Conservation (phyloP, 2,888 invertebrate species). For the Rhogogaster chlorosoma region DNA sequence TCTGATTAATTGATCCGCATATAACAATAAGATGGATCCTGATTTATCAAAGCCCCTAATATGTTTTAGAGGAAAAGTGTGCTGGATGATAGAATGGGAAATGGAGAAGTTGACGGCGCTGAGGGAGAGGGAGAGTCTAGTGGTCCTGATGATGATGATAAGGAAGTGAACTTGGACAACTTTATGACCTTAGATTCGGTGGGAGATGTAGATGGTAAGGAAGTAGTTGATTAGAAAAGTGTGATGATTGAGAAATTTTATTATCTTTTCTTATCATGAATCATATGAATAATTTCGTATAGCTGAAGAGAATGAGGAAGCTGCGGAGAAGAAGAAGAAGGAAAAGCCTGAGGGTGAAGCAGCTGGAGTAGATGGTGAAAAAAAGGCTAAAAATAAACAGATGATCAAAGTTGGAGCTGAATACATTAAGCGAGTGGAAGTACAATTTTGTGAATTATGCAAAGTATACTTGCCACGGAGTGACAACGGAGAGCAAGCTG, state of each 20-base stretch:
- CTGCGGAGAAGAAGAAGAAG: conserved; percentile 80
- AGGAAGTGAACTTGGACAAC: conserved; percentile 89
- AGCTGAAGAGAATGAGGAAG: conserved; percentile 80
- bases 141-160: conserved; percentile 84
- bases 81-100: conserved; percentile 71
- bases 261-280: conserved; percentile 59
- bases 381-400: conserved; percentile 82
- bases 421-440: conserved; percentile 88
- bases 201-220: conserved; percentile 89
- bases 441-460: conserved; percentile 90
- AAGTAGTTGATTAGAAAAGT: conserved; percentile 35
- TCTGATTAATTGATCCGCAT: background rate
- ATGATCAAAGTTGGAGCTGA: conserved; percentile 88
- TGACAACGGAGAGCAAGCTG: conserved; percentile 81
- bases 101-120: conserved; percentile 73
- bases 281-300: conserved; percentile 26
- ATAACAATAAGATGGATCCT: background rate
- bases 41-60: conserved; percentile 26
- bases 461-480: conserved; percentile 86
- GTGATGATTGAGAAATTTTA: conserved; percentile 58
- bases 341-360: conserved; percentile 74
- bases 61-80: conserved; percentile 81
- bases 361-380: conserved; percentile 75
- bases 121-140: conserved; percentile 80
- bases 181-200: conserved; percentile 94